Evolutionary conservation across 2,888 invertebrate species (phyloP).

Genomic region (Caenorhabditis japonica): DNA sequence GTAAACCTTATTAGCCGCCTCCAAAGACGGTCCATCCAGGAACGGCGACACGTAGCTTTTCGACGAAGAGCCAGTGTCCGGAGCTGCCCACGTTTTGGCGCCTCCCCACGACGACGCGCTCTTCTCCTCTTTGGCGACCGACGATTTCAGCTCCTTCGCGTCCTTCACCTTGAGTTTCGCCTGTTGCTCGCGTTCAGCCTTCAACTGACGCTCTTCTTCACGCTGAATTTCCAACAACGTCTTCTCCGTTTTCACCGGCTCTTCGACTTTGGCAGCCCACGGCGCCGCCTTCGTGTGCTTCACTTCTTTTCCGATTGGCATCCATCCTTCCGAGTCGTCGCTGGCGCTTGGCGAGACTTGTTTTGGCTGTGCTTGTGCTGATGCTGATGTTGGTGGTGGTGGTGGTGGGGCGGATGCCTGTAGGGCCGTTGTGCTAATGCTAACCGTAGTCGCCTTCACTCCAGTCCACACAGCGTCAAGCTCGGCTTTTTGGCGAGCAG

Average conservation of each 20-base stretch:
- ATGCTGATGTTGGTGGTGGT: no score
- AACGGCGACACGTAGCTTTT: conserved; percentile 43
- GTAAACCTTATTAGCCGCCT: conserved; percentile 48
- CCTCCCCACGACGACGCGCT: conserved; percentile 20
- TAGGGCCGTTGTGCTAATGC: neutral
- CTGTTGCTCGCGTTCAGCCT: conserved; percentile 33
- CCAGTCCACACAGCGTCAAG: conserved; percentile 23
- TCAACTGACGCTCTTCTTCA: conserved; percentile 57
- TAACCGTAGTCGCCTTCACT: conserved; percentile 8
- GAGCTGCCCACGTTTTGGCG: conserved; percentile 34
- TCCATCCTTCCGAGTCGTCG: conserved; percentile 48
- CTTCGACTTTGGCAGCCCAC: conserved; percentile 40
- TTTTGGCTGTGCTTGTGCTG: no score
- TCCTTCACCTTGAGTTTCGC: conserved; percentile 43
- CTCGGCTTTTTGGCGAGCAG: conserved; percentile 16
- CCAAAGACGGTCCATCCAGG: conserved; percentile 62
- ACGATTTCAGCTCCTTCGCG: conserved; percentile 1
- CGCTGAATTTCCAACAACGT: conserved; percentile 54
- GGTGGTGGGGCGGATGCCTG: conserved; percentile 3
- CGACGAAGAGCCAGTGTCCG: conserved; percentile 6
- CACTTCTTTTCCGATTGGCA: conserved; percentile 12
- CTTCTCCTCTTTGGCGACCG: conserved; percentile 11
- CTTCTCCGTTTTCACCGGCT: conserved; percentile 29
- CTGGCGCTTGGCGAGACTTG: conserved; percentile 43
- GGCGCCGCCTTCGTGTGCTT: conserved; percentile 52